Conservation (phyloP, 2,113 vertebrate genomes). For the Candoia aspera region DNA sequence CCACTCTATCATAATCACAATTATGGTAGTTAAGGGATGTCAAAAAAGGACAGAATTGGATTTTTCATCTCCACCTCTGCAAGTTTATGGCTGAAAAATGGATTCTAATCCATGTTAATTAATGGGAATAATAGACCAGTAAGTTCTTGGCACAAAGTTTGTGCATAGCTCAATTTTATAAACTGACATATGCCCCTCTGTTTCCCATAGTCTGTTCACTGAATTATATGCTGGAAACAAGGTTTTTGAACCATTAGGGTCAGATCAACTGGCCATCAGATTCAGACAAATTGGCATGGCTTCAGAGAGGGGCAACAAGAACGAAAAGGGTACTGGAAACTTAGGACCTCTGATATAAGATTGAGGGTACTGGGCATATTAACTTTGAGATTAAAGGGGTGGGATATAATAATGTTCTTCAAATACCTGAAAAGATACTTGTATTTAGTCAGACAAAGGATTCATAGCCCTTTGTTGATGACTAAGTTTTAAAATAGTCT, state of each 20-base stretch:
- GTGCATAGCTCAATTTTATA: neutral
- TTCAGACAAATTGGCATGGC: neutral
- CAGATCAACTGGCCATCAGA: neutral
- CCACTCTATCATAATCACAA: constrained; percentile 8
- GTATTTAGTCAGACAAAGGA: neutral
- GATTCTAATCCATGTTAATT: constrained; percentile 27
- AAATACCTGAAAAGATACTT: neutral
- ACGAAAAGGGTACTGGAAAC: neutral
- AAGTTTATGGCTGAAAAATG: neutral
- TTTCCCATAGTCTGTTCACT: neutral
- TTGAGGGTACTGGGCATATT: neutral
- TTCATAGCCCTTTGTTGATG: neutral
- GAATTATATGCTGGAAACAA: neutral
- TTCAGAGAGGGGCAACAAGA: neutral
- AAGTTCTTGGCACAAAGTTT: neutral
- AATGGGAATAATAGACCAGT: constrained; percentile 27
- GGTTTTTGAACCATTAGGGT: neutral
- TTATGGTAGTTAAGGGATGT: neutral
- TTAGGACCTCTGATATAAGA: neutral
- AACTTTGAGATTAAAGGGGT: neutral
- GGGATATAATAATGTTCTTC: neutral
- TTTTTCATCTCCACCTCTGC: too few relatives aligned
- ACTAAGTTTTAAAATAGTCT: neutral
- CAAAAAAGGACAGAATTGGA: constrained; percentile 3
- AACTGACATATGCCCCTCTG: neutral